These are phyloP conservation scores for Venusia cambrica DNA, from an alignment of 2,888 invertebrate species.

Conservation along the genomic window DNA sequence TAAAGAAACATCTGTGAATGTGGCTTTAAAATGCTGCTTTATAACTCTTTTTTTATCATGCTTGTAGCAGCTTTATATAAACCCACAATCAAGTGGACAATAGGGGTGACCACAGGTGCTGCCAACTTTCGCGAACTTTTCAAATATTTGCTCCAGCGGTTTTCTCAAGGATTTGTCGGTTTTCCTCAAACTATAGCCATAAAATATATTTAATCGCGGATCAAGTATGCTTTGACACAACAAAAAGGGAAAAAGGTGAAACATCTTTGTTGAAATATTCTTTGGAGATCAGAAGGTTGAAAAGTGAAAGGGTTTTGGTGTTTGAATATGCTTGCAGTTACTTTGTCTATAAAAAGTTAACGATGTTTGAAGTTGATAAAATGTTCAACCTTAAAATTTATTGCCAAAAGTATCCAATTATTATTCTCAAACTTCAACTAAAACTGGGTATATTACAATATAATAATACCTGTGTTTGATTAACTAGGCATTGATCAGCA, in stretches of 20 bases:
- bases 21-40: no score
- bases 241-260: conserved; percentile 54
- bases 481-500: no score
- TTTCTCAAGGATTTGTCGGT: conserved; percentile 65
- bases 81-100: conserved; percentile 54
- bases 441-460: no score
- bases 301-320: conserved; percentile 17
- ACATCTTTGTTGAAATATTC: conserved; percentile 58
- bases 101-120: conserved; percentile 73
- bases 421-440: no score
- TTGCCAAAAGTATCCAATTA: no score
- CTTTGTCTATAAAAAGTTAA: conserved; percentile 1
- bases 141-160: conserved; percentile 75
- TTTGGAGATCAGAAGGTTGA: conserved; percentile 35
- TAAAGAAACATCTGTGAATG: no score
- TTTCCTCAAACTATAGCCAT: conserved; percentile 58
- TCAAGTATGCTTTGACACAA: conserved; percentile 79
- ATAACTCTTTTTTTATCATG: neutral
- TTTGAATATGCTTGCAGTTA: conserved; percentile 4
- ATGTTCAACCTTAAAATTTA: no score
- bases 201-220: conserved; percentile 68
- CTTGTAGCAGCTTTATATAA: conserved; percentile 39
- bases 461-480: no score
- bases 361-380: no score
- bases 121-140: conserved; percentile 55